Evolutionary conservation across 2,888 invertebrate species (phyloP).

Genomic region (Gasteruption jaculator): DNA sequence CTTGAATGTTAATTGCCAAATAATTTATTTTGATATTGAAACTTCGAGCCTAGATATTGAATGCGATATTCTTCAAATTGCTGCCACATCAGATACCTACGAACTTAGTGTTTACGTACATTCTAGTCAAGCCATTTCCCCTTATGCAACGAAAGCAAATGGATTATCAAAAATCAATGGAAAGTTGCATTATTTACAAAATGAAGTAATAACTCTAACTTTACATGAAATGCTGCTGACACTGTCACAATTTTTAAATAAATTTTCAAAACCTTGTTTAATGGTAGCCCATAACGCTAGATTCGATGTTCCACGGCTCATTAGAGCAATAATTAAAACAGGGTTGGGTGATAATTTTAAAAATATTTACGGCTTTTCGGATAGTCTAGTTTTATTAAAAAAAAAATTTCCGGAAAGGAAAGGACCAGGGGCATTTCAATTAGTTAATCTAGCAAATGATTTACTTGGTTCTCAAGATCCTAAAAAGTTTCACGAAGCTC

Average conservation of each 20-base stretch:
- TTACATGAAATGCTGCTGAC: conserved; percentile 5
- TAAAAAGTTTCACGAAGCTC: conserved; percentile 14
- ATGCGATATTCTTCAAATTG: conserved; percentile 17
- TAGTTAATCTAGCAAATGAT: conserved; percentile 14
- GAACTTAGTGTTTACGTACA: conserved; percentile 14
- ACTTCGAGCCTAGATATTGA: conserved; percentile 13
- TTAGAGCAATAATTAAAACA: conserved; percentile 14
- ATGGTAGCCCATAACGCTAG: conserved; percentile 18
- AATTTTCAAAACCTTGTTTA: conserved; percentile 8
- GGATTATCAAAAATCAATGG: conserved; percentile 10
- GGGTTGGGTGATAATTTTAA: conserved; percentile 11
- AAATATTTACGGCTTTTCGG: conserved; percentile 16
- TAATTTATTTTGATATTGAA: conserved; percentile 18
- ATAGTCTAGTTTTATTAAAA: conserved; percentile 12
- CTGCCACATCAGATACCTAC: conserved; percentile 7
- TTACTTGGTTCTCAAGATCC: conserved; percentile 3
- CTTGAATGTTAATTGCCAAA: neutral
- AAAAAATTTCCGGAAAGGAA: conserved; percentile 13
- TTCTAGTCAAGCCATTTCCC: conserved; percentile 11
- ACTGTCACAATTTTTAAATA: conserved; percentile 16
- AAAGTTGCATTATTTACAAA: conserved; percentile 2
- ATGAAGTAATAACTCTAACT: conserved; percentile 2
- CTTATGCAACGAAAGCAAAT: conserved; percentile 9
- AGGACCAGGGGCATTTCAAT: conserved; percentile 11
- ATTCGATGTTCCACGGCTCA: conserved; percentile 14